Conservation (phyloP, 2,113 vertebrate species). For the Formicarius rufipectus region DNA sequence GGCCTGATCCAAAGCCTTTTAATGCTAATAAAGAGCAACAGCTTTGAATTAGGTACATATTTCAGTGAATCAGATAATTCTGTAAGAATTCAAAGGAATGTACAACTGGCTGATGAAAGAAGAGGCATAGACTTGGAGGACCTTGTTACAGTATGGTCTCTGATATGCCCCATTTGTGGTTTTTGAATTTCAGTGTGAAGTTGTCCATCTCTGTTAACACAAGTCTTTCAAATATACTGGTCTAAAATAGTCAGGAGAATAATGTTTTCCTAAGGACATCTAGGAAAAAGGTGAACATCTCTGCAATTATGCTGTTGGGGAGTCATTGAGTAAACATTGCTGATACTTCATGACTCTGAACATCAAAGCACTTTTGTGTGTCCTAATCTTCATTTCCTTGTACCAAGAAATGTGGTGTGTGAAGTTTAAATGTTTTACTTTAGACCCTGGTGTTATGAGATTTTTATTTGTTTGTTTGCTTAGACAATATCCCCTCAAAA, state of each 20-base stretch:
- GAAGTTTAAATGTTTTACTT: background rate
- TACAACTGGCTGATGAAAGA: slow-evolving; percentile 20
- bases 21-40: slow-evolving; percentile 10
- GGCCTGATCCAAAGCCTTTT: background rate
- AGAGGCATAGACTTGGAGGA: background rate
- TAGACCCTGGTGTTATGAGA: background rate
- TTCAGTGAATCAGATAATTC: slow-evolving; percentile 5
- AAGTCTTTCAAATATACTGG: background rate
- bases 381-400: background rate
- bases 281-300: background rate
- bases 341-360: background rate
- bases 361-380: background rate
- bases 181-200: background rate
- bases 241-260: background rate
- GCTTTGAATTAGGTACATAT: background rate
- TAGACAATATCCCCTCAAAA: background rate
- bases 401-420: background rate
- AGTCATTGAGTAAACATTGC: background rate
- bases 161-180: background rate
- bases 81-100: background rate
- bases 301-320: background rate
- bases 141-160: background rate
- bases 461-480: background rate
- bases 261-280: background rate
- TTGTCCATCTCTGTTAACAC: background rate